Percentiles rank a stretch among this genome's conserved stretches.
Conservation (phyloP, 2,113 vertebrate species). For the Leptosomus discolor region DNA sequence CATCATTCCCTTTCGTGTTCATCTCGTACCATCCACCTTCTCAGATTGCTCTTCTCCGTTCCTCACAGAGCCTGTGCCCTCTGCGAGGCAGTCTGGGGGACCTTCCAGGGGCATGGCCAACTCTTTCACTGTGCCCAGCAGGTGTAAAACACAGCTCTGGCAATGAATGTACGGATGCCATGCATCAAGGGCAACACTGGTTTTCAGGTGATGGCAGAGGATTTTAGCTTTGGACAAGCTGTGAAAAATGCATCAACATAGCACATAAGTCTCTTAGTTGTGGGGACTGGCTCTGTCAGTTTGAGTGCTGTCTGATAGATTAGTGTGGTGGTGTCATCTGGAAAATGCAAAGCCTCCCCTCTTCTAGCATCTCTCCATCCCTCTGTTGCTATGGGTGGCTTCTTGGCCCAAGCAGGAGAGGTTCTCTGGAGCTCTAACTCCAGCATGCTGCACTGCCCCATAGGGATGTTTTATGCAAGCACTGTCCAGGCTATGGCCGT, state of each 20-base stretch:
- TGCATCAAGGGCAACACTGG: neutral
- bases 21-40: too few relatives aligned
- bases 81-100: neutral
- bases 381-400: neutral
- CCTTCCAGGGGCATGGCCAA: neutral
- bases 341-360: neutral
- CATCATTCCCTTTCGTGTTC: neutral
- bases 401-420: neutral
- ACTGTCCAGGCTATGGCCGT: neutral
- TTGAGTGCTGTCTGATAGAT: neutral
- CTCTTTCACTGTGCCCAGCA: neutral
- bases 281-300: neutral
- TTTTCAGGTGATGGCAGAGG: neutral
- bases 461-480: neutral
- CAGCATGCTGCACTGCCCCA: neutral
- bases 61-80: neutral
- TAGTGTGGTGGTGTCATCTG: neutral
- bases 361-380: neutral
- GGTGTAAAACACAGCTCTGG: neutral
- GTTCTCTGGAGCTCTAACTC: neutral
- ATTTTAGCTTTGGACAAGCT: neutral
- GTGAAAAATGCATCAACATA: neutral
- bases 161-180: neutral
- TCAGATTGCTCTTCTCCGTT: neutral
- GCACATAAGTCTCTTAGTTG: neutral